These are phyloP conservation scores for Bombycilla garrulus DNA, from an alignment of 2,113 vertebrate species.

Conservation along the genomic window DNA sequence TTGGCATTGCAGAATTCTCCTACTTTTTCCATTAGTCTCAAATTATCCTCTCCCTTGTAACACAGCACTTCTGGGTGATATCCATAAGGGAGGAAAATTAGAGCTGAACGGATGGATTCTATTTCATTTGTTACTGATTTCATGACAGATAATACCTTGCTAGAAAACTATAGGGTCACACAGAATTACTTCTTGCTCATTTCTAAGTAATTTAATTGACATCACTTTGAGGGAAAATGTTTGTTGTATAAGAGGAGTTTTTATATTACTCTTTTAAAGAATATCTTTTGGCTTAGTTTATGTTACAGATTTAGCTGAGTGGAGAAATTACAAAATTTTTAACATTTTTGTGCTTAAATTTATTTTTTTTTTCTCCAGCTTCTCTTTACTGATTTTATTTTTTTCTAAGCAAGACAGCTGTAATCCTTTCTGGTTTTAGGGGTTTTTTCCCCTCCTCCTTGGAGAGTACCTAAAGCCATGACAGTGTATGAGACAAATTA, in stretches of 20 bases:
- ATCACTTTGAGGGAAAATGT: background rate
- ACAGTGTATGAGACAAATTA: background rate
- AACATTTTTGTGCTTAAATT: background rate
- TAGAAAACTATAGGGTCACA: conserved; percentile 68
- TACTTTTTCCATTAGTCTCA: conserved; percentile 73
- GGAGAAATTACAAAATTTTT: background rate
- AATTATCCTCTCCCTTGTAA: conserved; percentile 72
- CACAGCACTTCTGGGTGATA: conserved; percentile 48
- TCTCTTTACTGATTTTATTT: background rate
- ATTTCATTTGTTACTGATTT: conserved; percentile 75
- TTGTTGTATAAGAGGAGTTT: background rate
- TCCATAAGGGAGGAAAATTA: conserved; percentile 63
- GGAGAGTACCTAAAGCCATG: background rate
- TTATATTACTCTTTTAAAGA: background rate
- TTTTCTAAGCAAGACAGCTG: background rate
- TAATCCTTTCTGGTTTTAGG: background rate
- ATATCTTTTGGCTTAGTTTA: background rate
- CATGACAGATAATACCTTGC: conserved; percentile 71
- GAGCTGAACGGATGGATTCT: conserved; percentile 70
- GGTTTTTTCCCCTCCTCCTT: accelerated
- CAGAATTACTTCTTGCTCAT: conserved; percentile 46
- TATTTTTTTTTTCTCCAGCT: background rate
- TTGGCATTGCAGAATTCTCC: conserved; percentile 63
- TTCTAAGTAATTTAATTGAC: conserved; percentile 60
- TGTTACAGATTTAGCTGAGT: background rate